phyloP scores from a whole-genome alignment of 2,888 invertebrate genomes.

The Anticlea derivata region DNA sequence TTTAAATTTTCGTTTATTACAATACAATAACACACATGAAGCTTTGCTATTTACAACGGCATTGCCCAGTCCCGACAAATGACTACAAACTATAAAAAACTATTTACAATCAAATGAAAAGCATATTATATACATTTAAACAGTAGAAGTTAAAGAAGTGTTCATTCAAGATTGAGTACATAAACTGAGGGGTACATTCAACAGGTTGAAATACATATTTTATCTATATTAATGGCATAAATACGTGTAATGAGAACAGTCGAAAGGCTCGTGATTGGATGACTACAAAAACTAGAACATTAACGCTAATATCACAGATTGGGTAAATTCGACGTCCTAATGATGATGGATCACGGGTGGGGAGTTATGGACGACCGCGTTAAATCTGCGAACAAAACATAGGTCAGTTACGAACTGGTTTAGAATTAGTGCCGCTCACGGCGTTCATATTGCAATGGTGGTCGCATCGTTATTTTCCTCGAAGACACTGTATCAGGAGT shows the following conservation, averaged over 20 bases:
- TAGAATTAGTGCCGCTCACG: slow-evolving; percentile 17
- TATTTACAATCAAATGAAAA: slow-evolving; percentile 11
- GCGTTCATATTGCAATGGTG: slow-evolving; percentile 22
- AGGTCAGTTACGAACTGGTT: slow-evolving; percentile 22
- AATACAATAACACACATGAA: slow-evolving; percentile 22
- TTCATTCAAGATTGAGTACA: slow-evolving; percentile 11
- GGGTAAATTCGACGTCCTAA: slow-evolving; percentile 56
- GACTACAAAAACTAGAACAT: slow-evolving; percentile 52
- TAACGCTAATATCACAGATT: slow-evolving; percentile 77
- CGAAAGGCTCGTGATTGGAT: slow-evolving; percentile 45
- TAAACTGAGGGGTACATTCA: slow-evolving; percentile 19
- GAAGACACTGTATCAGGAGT: too few species aligned
- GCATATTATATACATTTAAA: slow-evolving; percentile 20
- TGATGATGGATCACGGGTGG: slow-evolving; percentile 79
- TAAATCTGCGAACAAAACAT: slow-evolving; percentile 69
- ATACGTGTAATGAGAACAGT: slow-evolving; percentile 52
- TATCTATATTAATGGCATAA: slow-evolving; percentile 20
- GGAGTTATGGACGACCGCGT: slow-evolving; percentile 79
- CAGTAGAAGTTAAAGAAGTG: not conserved
- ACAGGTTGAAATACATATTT: slow-evolving; percentile 8
- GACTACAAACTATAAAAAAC: slow-evolving; percentile 8
- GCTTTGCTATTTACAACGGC: slow-evolving; percentile 38
- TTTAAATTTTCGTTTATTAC: slow-evolving; percentile 16
- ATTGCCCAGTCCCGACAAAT: slow-evolving; percentile 31
- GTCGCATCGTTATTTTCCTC: too few species aligned